Conservation (phyloP, 1,140 invertebrate genomes). For the Drosophila albomicans region DNA sequence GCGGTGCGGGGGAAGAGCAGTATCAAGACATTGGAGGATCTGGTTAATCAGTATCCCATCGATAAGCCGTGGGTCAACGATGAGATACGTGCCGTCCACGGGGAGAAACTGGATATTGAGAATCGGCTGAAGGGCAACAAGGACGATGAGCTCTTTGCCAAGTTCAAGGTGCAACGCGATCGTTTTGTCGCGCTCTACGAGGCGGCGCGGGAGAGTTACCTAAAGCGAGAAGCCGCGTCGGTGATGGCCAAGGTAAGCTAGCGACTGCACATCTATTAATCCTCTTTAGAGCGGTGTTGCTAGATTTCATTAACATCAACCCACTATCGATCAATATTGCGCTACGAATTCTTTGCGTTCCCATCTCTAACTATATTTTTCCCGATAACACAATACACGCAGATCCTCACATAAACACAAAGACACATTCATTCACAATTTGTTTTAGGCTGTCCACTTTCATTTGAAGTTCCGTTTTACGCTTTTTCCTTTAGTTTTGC, state of each 20-base stretch:
- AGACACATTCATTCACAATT: constrained; percentile 1
- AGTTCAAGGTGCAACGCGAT: constrained; percentile 83
- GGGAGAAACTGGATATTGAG: constrained; percentile 78
- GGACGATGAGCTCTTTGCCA: constrained; percentile 80
- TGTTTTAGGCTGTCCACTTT: too few species aligned
- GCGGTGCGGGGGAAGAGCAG: constrained; percentile 75
- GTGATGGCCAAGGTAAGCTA: constrained; percentile 76
- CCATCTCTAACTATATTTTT: neutral
- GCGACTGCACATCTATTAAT: neutral
- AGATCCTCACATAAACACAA: neutral
- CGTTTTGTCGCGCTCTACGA: constrained; percentile 82
- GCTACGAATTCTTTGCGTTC: neutral
- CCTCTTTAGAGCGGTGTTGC: neutral
- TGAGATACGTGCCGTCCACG: constrained; percentile 73
- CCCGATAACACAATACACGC: neutral
- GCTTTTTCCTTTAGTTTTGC: neutral
- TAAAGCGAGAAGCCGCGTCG: constrained; percentile 76
- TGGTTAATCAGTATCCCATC: constrained; percentile 83
- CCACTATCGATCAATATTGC: too few species aligned
- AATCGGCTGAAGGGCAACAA: constrained; percentile 84
- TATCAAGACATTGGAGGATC: constrained; percentile 79
- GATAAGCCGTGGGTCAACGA: constrained; percentile 84
- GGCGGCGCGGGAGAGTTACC: constrained; percentile 67
- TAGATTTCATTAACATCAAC: too few species aligned
- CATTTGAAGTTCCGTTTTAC: constrained; percentile 3